Base-by-base conservation (phyloP, 2,888 invertebrate genomes). In the Drosophila histrio region DNA sequence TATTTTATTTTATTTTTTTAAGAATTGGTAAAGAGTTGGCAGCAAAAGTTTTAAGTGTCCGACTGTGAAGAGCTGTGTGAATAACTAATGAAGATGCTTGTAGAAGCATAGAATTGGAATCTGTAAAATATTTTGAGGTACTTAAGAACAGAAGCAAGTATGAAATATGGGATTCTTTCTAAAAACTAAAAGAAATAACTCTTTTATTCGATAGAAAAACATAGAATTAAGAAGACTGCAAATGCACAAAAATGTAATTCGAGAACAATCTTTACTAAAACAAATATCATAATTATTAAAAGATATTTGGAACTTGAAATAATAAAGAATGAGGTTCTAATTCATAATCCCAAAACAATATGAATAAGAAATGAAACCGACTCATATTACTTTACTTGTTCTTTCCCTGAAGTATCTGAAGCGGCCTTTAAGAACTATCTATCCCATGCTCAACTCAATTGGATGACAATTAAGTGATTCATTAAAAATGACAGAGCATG, bases 401-500 rank as follows among this genome's bases (percentile, higher is more conserved):
- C 17, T 15, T 5, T 24, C 39, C 28, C n/a, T 34, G 34, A n/a
- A 50, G 38, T 13, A 32, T 34, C 38, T 41, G 34, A 54, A 58
- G 73, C 73, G 73, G 73, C 30, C 34, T 54, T 44, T 77, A 34
- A 74, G 74, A 74, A 74, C 66, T 77, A 39, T 47, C 38, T 13
- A 47, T 44, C 17, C 47, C 38, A 46, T 44, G 36, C 64, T 59
- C 30, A 38, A 36, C 54, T 52, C 44, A 65, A 64, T 71, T 71
- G 79, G 60, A 88, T 72, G 71, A 83, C 85, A 86, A 86, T 86
- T 86, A 86, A 86, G 89, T 79, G 85, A 86, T 88, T 86, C 89
- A 86, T 86, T 86, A 88, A 88, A 85, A 86, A 80, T 83, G 84
- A 88, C 88, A 88, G 75, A 88, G 86, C 79, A 81, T 75, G 79